Base-by-base conservation (phyloP, 2,888 invertebrate species). In the Cosmia trapezina region DNA sequence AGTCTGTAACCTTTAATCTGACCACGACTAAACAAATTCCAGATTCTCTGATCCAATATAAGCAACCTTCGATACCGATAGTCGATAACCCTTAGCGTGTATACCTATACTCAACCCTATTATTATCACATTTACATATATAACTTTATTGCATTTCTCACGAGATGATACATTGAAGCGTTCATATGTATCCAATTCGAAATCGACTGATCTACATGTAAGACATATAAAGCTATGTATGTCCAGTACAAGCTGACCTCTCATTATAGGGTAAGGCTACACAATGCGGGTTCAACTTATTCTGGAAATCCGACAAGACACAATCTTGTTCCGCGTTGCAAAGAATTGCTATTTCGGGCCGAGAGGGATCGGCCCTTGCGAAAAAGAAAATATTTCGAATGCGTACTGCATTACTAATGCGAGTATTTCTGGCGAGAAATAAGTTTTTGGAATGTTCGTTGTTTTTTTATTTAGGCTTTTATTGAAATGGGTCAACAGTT, bases 331-430 rank as follows among this genome's bases (percentile, higher is more conserved):
- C 59, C 68, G 37, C 45, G 41, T 71, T 70, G 45, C 68, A 43
- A 78, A 47, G n/a, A 17, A 47, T 76, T 77, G 60, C 67, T 79
- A 82, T 81, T 78, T 81, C n/a, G 47, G 54, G 57, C 5, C 8
- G 41, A 14, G 37, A 53, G 49, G 49, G 12, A 28, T 47, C 11
- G 11, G 33, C 59, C n/a, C 41, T 72, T 62, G 64, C 63, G 45
- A 59, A 72, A 47, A 59, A 19, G 12, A 45, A 61, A 60, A 77
- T 73, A 33, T 49, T 43, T 41, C 9, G 51, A 63, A 73, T 63
- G 37, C 41, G 11, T 49, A 1, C 9, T 67, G 66, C 59, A 79
- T 76, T 76, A 56, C 33, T 64, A 53, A 63, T 53, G n/a, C 4
- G 41, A 33, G 14, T 64, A 68, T 81, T 65, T 56, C 28, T 41